phyloP scores from a whole-genome alignment of 2,797 vertebrate species.

The Ciconia nigra region DNA sequence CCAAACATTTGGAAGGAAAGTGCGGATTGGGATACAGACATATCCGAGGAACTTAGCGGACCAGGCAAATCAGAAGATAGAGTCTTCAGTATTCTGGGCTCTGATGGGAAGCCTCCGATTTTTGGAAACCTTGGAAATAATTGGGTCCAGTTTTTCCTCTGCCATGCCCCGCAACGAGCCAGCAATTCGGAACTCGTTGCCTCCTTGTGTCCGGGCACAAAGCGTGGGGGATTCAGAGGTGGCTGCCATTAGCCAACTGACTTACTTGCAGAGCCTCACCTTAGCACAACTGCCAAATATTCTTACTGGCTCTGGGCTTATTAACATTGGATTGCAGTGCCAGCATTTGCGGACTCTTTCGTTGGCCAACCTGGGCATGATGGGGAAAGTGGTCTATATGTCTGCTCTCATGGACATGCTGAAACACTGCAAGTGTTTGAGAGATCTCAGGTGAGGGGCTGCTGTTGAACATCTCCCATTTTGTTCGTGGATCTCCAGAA shows the following conservation, averaged over 20 bases:
- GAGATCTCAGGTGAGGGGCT: slow-evolving; percentile 83
- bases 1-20: slow-evolving; percentile 84
- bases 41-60: slow-evolving; percentile 70
- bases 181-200: slow-evolving; percentile 87
- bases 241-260: slow-evolving; percentile 83
- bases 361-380: slow-evolving; percentile 89
- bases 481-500: not conserved
- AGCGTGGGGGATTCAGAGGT: slow-evolving; percentile 86
- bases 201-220: slow-evolving; percentile 86
- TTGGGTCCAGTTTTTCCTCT: slow-evolving; percentile 91
- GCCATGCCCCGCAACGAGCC: slow-evolving; percentile 94
- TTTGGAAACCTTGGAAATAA: slow-evolving; percentile 88
- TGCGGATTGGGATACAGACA: slow-evolving; percentile 84
- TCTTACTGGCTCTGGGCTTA: slow-evolving; percentile 86
- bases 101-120: slow-evolving; percentile 80
- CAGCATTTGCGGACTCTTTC: slow-evolving; percentile 86
- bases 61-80: slow-evolving; percentile 57
- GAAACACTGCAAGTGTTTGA: slow-evolving; percentile 83
- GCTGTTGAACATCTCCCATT: not conserved
- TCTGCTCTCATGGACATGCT: slow-evolving; percentile 87
- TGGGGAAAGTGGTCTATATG: slow-evolving; percentile 89
- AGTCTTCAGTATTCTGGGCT: slow-evolving; percentile 77
- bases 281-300: slow-evolving; percentile 91
- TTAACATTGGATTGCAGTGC: slow-evolving; percentile 82
- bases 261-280: slow-evolving; percentile 83